Conservation (phyloP, 2,888 invertebrate species). For the Dione vanillae region DNA sequence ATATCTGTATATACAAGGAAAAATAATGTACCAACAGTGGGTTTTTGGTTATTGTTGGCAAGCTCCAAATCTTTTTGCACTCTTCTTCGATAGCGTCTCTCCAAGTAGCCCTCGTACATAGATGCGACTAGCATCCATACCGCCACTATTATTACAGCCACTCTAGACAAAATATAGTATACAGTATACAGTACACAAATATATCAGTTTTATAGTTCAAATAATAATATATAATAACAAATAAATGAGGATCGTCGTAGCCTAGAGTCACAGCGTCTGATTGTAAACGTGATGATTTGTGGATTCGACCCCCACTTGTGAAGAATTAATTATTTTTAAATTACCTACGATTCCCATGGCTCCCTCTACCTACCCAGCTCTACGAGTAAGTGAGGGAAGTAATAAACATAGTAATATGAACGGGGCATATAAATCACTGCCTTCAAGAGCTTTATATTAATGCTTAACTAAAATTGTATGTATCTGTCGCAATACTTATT, state of each 20-base stretch:
- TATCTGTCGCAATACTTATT: background rate
- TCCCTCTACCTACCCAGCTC: background rate
- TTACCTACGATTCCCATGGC: background rate
- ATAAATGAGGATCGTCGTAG: no score
- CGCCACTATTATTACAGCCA: conserved; percentile 74
- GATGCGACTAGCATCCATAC: conserved; percentile 86
- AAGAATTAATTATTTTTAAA: no score
- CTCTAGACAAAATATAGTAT: conserved; percentile 71
- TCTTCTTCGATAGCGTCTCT: conserved; percentile 70
- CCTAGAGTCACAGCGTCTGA: no score
- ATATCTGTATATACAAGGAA: background rate
- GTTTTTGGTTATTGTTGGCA: conserved; percentile 73
- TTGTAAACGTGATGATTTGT: no score
- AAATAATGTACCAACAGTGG: conserved; percentile 68
- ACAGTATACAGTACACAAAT: no score
- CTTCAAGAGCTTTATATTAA: background rate
- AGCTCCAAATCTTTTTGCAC: conserved; percentile 76
- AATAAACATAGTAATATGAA: no score
- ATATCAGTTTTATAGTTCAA: background rate
- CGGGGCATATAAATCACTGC: no score
- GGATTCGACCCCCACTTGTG: no score
- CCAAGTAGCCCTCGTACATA: conserved; percentile 85
- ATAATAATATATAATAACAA: no score
- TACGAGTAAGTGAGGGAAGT: no score
- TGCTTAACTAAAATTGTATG: no score